Evolutionary conservation across 2,113 vertebrate species (phyloP).

Genomic region (Melanotaenia duboulayi): DNA sequence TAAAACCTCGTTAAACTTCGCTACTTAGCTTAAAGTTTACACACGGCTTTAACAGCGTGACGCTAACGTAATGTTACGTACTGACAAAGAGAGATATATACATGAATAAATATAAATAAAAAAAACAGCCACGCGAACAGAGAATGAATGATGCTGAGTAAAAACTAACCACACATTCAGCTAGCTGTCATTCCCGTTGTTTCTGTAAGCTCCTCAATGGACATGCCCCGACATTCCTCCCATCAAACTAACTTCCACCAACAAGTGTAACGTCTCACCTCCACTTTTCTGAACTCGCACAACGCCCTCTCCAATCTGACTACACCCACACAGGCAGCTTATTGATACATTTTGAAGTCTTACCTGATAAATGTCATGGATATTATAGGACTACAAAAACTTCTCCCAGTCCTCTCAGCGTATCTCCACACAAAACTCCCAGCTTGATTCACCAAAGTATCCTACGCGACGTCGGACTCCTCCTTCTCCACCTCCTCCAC

Average conservation of each 20-base stretch:
- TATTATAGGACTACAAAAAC: constrained; percentile 60
- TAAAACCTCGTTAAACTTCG: neutral
- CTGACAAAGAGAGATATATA: too few relatives aligned
- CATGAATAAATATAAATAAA: too few relatives aligned
- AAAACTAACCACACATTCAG: neutral
- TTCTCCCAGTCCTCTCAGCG: constrained; percentile 56
- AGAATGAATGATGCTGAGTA: fast-evolving
- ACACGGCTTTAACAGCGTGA: too few relatives aligned
- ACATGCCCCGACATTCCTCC: constrained; percentile 79
- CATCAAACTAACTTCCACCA: constrained; percentile 22
- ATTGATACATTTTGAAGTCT: constrained; percentile 3
- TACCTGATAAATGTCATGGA: constrained; percentile 81
- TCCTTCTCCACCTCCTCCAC: constrained; percentile 64
- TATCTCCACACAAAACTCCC: constrained; percentile 70
- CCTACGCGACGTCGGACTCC: constrained; percentile 58
- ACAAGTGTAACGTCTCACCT: constrained; percentile 17
- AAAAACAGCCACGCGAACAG: neutral
- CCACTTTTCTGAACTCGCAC: neutral
- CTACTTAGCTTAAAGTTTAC: neutral
- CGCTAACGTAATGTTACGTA: too few relatives aligned
- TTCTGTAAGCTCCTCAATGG: constrained; percentile 35
- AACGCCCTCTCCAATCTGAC: neutral
- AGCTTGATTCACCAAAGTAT: constrained; percentile 67
- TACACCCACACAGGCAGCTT: neutral
- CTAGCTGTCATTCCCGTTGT: constrained; percentile 35